Percentiles rank a stretch among this genome's conserved stretches.
These are phyloP conservation scores for Tetranychus cinnabarinus DNA, from an alignment of 1,140 invertebrate species.

Conservation along the genomic window DNA sequence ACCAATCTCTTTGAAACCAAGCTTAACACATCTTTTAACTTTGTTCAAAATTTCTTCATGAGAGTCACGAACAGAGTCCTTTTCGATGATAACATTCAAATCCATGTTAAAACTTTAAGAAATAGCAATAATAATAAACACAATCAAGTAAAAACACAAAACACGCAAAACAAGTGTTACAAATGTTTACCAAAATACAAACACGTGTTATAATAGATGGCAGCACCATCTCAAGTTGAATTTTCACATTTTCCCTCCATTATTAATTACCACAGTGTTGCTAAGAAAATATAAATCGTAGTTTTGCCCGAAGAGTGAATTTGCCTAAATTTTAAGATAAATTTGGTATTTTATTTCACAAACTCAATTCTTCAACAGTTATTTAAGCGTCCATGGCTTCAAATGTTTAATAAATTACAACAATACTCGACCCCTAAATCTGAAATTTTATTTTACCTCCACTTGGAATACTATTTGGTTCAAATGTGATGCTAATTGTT, in stretches of 20 bases:
- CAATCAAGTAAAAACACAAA: neutral
- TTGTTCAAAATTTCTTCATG: neutral
- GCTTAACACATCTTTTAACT: neutral
- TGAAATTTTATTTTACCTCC: too few relatives aligned
- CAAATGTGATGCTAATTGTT: too few relatives aligned
- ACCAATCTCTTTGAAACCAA: constrained; percentile 1
- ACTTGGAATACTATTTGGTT: too few relatives aligned
- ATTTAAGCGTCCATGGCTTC: too few relatives aligned
- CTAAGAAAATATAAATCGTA: too few relatives aligned
- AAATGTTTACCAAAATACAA: neutral
- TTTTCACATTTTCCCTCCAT: neutral
- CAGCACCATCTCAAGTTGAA: neutral
- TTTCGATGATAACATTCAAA: constrained; percentile 4
- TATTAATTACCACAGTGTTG: neutral
- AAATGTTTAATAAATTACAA: too few relatives aligned
- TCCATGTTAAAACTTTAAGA: neutral
- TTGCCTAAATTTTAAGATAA: too few relatives aligned
- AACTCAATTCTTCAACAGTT: too few relatives aligned
- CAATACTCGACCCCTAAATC: too few relatives aligned
- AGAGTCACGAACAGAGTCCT: neutral
- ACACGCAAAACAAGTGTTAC: neutral
- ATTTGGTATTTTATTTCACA: too few relatives aligned
- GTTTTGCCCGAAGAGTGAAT: too few relatives aligned
- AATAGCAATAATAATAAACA: neutral
- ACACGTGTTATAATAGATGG: neutral